Base-by-base conservation (phyloP, 1,140 invertebrate genomes). In the Hylaeus volcanicus region DNA sequence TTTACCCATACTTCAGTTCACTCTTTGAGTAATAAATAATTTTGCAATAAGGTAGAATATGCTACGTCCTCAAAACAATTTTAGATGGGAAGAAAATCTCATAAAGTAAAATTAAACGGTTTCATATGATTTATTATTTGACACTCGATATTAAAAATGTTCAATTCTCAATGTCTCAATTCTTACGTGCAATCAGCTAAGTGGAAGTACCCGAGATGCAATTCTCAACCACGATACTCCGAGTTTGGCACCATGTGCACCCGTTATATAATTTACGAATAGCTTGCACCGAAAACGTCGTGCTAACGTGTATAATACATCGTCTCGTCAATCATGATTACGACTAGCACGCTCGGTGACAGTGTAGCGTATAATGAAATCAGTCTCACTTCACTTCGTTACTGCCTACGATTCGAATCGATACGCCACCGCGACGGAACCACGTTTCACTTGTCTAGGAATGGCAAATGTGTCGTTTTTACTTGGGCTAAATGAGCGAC, bases 271-370 rank as follows among this genome's bases (percentile, higher is more conserved):
- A 85, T 84, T 79, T 58, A 63, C 70, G 55, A 69, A 37, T 61
- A 61, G 73, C 79, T 82, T 43, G 81, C 64, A 43, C n/a, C 26
- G 68, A 86, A 77, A 86, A 68, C 70, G 78, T 53, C 64, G 45
- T n/a, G 55, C 55, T 58, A 79, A 68, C 61, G 74, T 56, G 83
- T 82, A 78, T 86, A 82, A 86, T 79, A 86, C 74, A 83, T 76
- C 61, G 80, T 69, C 68, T 83, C 76, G 81, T 86, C 85, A 86
- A 83, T 86, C 75, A 86, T 86, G 75, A 86, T 86, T 80, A 86
- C 45, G 74, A 60, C 14, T 41, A 53, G 65, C 84, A 58, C 60
- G 64, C 53, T 66, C 72, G 72, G 81, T 80, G 83, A 83, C 76
- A 80, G 72, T 82, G 75, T 37, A 72, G 58, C 56, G 75, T 74